Evolutionary conservation across 2,797 vertebrate genomes (phyloP), one percentile per base, ranked within the genome.

Genomic region (Spea hammondii): DNA sequence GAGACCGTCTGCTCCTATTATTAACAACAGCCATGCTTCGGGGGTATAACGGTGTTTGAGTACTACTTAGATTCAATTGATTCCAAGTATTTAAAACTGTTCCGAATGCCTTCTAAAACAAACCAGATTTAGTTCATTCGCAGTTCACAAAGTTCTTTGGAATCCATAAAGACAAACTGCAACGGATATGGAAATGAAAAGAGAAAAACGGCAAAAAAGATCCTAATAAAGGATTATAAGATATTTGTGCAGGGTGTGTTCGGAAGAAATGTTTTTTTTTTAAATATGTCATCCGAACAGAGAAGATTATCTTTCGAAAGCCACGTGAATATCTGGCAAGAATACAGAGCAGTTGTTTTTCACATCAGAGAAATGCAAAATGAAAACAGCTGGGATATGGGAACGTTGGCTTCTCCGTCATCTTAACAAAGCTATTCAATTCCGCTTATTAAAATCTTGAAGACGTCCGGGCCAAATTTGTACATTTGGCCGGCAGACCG

Each of bases 381-480:
- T 14, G 65, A 47, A 80, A 80, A 44, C 72, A 80, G 78, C 78
- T 74, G 72, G 65, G 59, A 65, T 11, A 51, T 47, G 17, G 67
- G 46, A 13, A 12, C 10, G 32, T n/a, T 48, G 67, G 69, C 45
- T 44, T 65, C 67, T 53, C 11, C 8, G 44, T 46, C 72, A 57
- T 50, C 54, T 54, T 32, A 46, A 17, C 44, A 44, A 13, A 72
- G 69, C 3, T 54, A 70, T 79, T 70, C 65, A 70, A 70, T 64
- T 54, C 78, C 44, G 17, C 71, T 73, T 64, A 46, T 49, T 65
- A 59, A 59, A 59, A 67, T 65, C 62, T n/a, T 55, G 47, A 46
- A 69, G 55, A 49, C 17, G 72, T 48, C 51, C 6, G n/a, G 32
- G 71, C 57, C 78, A 74, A n/a, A n/a, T 79, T 14, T 5, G 4